Evolutionary conservation across 1,140 invertebrate genomes (phyloP).

Genomic region (Goniozus legneri): DNA sequence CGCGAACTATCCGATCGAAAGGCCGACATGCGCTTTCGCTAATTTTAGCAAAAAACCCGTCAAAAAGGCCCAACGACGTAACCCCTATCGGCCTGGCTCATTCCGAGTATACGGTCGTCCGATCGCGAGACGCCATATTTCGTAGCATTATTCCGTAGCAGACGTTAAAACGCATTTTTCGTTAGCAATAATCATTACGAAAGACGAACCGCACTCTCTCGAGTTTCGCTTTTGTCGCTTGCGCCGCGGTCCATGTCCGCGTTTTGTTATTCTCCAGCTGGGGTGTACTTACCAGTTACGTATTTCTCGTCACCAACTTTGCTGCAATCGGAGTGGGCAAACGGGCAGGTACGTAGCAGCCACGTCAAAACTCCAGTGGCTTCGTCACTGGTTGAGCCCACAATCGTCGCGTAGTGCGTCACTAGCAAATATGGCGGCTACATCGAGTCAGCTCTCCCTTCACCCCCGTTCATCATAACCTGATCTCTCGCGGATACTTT

Average conservation of each 20-base stretch:
- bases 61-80: too few relatives aligned
- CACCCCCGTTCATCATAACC: too few relatives aligned
- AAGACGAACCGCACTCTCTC: too few relatives aligned
- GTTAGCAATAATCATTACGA: too few relatives aligned
- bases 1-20: too few relatives aligned
- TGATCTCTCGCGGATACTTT: too few relatives aligned
- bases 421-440: slow-evolving; percentile 67
- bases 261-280: slow-evolving; percentile 69
- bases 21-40: too few relatives aligned
- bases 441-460: too few relatives aligned
- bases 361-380: slow-evolving; percentile 88
- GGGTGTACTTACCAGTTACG: slow-evolving; percentile 89
- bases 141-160: slow-evolving; percentile 34
- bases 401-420: slow-evolving; percentile 62
- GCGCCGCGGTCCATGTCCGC: slow-evolving; percentile 60
- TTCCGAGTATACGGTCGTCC: slow-evolving; percentile 31
- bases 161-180: slow-evolving; percentile 29
- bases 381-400: slow-evolving; percentile 79
- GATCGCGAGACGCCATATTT: slow-evolving; percentile 60
- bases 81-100: slow-evolving; percentile 16
- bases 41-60: too few relatives aligned
- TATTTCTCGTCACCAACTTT: slow-evolving; percentile 91
- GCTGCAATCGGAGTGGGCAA: slow-evolving; percentile 89
- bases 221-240: too few relatives aligned
- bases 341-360: slow-evolving; percentile 87